Base-by-base conservation (phyloP, 2,797 vertebrate genomes). In the Pyrocephalus nanus region DNA sequence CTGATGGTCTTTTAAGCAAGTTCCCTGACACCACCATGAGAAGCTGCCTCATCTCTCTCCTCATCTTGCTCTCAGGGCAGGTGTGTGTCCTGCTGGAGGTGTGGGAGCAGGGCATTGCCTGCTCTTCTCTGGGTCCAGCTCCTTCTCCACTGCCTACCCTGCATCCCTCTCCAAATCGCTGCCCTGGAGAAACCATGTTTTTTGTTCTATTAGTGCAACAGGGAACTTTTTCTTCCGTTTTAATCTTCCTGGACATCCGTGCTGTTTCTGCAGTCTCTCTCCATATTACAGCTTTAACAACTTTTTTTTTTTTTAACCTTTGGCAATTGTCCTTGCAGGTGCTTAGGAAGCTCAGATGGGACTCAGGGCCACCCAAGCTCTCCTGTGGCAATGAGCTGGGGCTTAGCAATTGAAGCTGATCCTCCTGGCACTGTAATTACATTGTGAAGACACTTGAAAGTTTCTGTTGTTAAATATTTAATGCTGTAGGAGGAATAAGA, bases 381-480 rank as follows among this genome's bases (percentile, higher is more conserved):
- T 75, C 69, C 53, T 0, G 2, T 16, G 0, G 45, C 0, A 0
- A 19, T 57, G 50, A 90, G 62, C 76, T 64, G 55, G 27, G 47
- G 25, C 25, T 54, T 9, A 71, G 76, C 75, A 69, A 53, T 13
- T 72, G 73, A 65, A 93, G 67, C 38, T 72, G 78, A 70, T 76
- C 34, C 72, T 78, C 60, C 73, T 73, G 73, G 64, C 62, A 38
- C 75, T 16, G 16, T 60, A 92, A 93, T 80, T 82, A 91, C 83
- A 66, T 40, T 85, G 83, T 75, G 69, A 89, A 87, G 83, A 88
- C 62, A 77, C 72, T 82, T 85, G 61, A 62, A 86, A 93, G 72
- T 83, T 85, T 69, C 80, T 86, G 45, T 76, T 80, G 60, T 86
- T 95, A 88, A 95, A 94, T 95, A 95, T 95, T 97, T 94, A 81